Conservation (phyloP, 2,888 invertebrate genomes). For the Platycheirus albimanus region DNA sequence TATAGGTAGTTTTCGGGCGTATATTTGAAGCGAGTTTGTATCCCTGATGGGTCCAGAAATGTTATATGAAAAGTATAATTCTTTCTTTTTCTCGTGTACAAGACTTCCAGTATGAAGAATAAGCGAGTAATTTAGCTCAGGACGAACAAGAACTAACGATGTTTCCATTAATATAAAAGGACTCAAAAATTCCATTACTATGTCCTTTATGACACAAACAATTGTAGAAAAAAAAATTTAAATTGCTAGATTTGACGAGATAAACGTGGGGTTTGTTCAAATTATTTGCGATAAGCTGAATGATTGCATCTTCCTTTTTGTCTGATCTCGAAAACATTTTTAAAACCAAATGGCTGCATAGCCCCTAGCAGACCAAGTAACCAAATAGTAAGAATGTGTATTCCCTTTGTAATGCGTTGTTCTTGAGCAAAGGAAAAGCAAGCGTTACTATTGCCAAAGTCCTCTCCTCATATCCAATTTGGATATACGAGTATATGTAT, state of each 20-base stretch:
- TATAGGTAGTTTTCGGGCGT: too few relatives aligned
- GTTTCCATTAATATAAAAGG: too few relatives aligned
- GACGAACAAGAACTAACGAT: too few relatives aligned
- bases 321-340: conserved; percentile 62
- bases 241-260: conserved; percentile 59
- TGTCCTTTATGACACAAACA: background rate
- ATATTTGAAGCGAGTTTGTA: too few relatives aligned
- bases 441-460: too few relatives aligned
- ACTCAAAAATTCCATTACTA: background rate
- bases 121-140: too few relatives aligned
- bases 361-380: conserved; percentile 34
- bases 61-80: too few relatives aligned
- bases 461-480: conserved; percentile 18
- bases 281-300: conserved; percentile 70
- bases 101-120: too few relatives aligned
- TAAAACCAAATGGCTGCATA: conserved; percentile 53
- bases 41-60: too few relatives aligned
- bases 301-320: conserved; percentile 69
- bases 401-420: conserved; percentile 17
- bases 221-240: conserved; percentile 19
- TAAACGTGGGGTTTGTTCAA: conserved; percentile 69
- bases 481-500: conserved; percentile 31
- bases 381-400: conserved; percentile 3
- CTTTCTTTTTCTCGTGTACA: too few relatives aligned
- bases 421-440: background rate